Conservation (phyloP, 1,140 invertebrate genomes). For the Stratiolaelaps scimitus region DNA sequence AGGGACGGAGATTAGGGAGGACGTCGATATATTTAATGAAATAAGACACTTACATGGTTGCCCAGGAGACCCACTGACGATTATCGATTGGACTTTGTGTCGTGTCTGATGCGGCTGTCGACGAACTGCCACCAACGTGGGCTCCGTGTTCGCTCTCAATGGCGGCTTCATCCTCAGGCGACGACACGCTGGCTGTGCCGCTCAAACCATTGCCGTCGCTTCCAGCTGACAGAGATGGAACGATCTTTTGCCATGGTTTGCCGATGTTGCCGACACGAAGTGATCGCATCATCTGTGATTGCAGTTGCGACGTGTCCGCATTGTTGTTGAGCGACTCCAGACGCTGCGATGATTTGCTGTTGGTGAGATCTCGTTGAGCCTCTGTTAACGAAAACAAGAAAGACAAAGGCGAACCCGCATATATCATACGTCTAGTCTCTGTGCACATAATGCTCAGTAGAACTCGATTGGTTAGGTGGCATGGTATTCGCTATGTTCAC, state of each 20-base stretch:
- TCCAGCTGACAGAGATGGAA: conserved; percentile 9
- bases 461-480: no score
- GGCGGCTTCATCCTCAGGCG: not conserved
- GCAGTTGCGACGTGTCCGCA: no score
- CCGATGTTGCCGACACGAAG: not conserved
- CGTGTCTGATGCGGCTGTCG: not conserved
- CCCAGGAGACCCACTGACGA: conserved; percentile 25
- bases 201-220: conserved; percentile 24
- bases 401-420: no score
- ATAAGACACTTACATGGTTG: not conserved
- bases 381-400: conserved; percentile 1
- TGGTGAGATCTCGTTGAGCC: conserved; percentile 11
- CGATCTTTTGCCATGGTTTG: conserved; percentile 24
- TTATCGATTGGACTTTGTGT: conserved; percentile 24
- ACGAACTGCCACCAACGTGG: conserved; percentile 4
- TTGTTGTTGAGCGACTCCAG: conserved; percentile 14
- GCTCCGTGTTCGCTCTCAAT: not conserved
- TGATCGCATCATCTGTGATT: not conserved
- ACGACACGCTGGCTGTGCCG: not conserved
- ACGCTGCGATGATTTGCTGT: conserved; percentile 10
- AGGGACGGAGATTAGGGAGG: no score
- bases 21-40: not conserved
- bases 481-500: no score
- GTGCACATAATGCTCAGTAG: no score
- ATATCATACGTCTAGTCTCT: no score